Evolutionary conservation across 2,797 vertebrate species (phyloP).

Genomic region (Toxotes lorentzi): DNA sequence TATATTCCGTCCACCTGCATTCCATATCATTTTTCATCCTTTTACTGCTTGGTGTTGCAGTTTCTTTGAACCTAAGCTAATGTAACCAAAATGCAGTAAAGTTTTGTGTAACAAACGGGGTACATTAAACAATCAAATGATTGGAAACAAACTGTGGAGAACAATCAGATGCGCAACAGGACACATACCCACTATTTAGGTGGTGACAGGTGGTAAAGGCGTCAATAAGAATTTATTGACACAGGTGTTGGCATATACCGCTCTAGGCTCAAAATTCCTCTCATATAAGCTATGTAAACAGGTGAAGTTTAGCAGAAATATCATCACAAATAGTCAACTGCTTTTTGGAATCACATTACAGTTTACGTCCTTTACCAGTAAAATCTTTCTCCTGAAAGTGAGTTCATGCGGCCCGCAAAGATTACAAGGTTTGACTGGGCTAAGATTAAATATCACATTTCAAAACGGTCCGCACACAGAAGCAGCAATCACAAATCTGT

Average conservation of each 20-base stretch:
- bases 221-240: slow-evolving; percentile 66
- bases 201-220: slow-evolving; percentile 55
- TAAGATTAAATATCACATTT: slow-evolving; percentile 50
- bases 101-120: slow-evolving; percentile 3
- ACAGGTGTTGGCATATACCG: slow-evolving; percentile 60
- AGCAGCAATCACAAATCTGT: slow-evolving; percentile 18
- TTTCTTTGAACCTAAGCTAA: not conserved
- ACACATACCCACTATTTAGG: slow-evolving; percentile 29
- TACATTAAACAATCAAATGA: slow-evolving; percentile 32
- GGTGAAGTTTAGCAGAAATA: slow-evolving; percentile 63
- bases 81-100: too few relatives aligned
- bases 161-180: slow-evolving; percentile 31
- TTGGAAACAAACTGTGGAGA: slow-evolving; percentile 42
- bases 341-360: slow-evolving; percentile 51
- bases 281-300: slow-evolving; percentile 68
- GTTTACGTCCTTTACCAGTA: slow-evolving; percentile 28
- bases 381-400: slow-evolving; percentile 35
- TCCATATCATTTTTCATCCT: not conserved
- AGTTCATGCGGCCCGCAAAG: slow-evolving; percentile 28
- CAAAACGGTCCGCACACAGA: not conserved
- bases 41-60: not conserved
- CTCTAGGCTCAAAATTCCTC: slow-evolving; percentile 49
- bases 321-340: slow-evolving; percentile 54
- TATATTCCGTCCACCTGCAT: not conserved
- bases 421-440: slow-evolving; percentile 21